Evolutionary conservation across 2,797 vertebrate species (phyloP).

Genomic region (Onychomys leucogaster): DNA sequence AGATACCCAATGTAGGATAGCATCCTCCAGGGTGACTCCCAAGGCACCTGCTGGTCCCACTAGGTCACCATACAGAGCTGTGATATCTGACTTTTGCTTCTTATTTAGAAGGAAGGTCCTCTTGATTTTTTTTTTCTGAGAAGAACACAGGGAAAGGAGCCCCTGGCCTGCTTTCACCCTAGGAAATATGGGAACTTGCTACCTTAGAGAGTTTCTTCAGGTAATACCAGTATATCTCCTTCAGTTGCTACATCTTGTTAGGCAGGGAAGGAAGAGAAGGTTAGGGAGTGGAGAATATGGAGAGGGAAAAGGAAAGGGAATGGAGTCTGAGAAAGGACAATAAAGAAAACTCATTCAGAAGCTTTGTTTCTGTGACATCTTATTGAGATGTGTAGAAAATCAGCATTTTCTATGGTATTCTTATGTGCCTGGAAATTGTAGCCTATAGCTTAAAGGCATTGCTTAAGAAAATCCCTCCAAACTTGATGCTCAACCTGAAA

Average conservation of each 20-base stretch:
- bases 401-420: not conserved
- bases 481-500: constrained; percentile 28
- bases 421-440: not conserved
- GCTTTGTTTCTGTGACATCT: not conserved
- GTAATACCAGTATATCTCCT: not conserved
- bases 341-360: not conserved
- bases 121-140: not conserved
- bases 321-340: too few relatives aligned
- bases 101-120: not conserved
- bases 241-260: not conserved
- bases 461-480: not conserved
- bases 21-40: not conserved
- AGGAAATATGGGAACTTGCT: not conserved
- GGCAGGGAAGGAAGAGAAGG: not conserved
- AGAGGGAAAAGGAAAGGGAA: not conserved
- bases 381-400: not conserved
- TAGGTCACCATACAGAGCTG: not conserved
- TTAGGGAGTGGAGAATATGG: not conserved
- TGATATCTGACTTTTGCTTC: not conserved
- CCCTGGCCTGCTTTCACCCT: not conserved
- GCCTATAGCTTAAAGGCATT: constrained; percentile 21
- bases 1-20: not conserved
- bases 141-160: not conserved
- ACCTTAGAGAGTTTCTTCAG: not conserved
- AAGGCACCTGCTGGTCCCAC: not conserved